Percentiles rank a stretch among this genome's conserved stretches.
Conservation (phyloP, 2,797 vertebrate species). For the Erethizon dorsatum region DNA sequence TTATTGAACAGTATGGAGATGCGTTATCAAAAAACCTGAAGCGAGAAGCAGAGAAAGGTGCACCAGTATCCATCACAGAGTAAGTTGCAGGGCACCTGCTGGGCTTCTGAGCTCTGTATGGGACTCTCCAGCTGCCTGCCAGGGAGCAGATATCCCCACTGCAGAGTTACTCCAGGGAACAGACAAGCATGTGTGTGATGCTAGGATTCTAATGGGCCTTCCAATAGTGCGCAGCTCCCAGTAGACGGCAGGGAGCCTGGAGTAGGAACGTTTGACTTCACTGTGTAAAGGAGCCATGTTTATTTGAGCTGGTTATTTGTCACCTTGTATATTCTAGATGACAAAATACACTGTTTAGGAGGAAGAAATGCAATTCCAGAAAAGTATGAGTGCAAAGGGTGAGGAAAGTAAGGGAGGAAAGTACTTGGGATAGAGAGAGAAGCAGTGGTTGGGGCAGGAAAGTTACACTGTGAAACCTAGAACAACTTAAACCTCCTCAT, state of each 20-base stretch:
- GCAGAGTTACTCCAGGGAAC: accelerated
- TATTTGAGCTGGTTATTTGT: background rate
- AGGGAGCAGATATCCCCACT: background rate
- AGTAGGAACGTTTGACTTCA: background rate
- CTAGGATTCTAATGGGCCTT: background rate
- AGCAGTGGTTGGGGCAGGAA: background rate
- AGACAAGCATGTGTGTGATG: background rate
- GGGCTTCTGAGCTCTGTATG: background rate
- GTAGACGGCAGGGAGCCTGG: no score
- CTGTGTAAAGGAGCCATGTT: background rate
- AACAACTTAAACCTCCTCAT: background rate
- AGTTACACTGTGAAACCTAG: no score
- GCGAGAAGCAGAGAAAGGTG: slow-evolving; percentile 85
- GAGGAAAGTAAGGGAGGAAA: background rate
- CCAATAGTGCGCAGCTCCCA: background rate
- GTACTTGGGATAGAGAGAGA: background rate
- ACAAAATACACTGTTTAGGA: background rate
- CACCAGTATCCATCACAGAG: background rate
- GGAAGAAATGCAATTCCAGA: background rate
- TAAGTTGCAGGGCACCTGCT: background rate
- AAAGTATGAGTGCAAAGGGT: no score
- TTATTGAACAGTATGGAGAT: slow-evolving; percentile 92
- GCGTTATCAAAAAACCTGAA: slow-evolving; percentile 90
- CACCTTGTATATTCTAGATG: background rate
- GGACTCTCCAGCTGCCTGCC: background rate